These are phyloP conservation scores for Aplodontia rufa DNA, from an alignment of 2,113 vertebrate genomes.

Conservation along the genomic window DNA sequence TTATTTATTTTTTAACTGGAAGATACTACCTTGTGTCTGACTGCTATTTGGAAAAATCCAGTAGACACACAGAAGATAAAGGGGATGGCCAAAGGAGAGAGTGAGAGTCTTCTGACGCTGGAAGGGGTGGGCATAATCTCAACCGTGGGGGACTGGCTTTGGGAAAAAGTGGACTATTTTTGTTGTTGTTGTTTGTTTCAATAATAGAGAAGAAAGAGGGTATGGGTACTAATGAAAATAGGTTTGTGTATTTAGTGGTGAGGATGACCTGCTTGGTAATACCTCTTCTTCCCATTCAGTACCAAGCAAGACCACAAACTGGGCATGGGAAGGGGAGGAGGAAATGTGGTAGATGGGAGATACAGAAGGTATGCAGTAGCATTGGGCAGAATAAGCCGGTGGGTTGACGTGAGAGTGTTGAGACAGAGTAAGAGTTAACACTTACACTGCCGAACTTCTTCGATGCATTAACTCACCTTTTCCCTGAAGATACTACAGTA, in stretches of 20 bases:
- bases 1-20: too few species aligned
- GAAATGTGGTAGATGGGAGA: not conserved
- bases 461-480: not conserved
- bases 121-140: not conserved
- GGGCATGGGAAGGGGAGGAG: not conserved
- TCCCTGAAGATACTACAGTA: too few species aligned
- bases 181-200: not conserved
- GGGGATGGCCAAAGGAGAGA: not conserved
- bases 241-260: not conserved
- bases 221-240: not conserved
- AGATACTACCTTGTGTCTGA: not conserved
- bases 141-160: not conserved
- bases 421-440: fast-evolving
- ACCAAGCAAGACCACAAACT: not conserved
- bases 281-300: not conserved
- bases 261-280: too few species aligned
- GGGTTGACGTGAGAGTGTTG: too few species aligned
- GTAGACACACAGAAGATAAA: not conserved
- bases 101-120: not conserved
- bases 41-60: not conserved
- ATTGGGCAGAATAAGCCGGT: not conserved
- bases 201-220: not conserved
- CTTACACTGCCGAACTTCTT: not conserved
- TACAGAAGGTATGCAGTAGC: not conserved
- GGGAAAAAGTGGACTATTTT: not conserved